Conservation (phyloP, 1,140 invertebrate genomes). For the Mylabris phalerata region DNA sequence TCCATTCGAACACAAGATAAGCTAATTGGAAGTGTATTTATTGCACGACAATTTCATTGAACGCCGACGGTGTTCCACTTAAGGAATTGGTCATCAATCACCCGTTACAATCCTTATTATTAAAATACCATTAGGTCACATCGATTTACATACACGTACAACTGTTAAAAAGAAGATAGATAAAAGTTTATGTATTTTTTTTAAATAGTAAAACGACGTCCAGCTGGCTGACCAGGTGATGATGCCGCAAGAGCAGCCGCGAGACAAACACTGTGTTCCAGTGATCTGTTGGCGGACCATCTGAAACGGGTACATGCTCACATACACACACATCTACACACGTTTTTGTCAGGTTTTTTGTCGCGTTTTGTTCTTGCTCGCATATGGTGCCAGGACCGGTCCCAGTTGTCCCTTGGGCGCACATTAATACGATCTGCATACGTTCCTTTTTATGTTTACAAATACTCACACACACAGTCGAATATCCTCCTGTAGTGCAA, state of each 20-base stretch:
- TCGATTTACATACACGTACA: background rate
- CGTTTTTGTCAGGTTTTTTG: conserved; percentile 11
- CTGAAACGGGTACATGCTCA: background rate
- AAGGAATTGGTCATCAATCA: background rate
- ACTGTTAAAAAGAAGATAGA: background rate
- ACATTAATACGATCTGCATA: conserved; percentile 16
- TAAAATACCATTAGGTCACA: background rate
- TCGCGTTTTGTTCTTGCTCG: conserved; percentile 12
- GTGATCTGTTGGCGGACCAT: background rate
- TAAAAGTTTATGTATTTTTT: background rate
- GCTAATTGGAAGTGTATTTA: background rate
- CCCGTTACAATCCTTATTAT: background rate
- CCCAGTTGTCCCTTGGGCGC: conserved; percentile 4
- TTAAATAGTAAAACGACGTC: background rate
- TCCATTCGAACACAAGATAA: background rate
- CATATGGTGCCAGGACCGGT: background rate
- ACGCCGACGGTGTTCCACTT: background rate
- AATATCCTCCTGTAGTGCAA: conserved; percentile 6
- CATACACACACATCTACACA: background rate
- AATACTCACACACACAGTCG: background rate
- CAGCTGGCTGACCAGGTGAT: background rate
- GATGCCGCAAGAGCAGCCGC: background rate
- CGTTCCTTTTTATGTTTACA: background rate
- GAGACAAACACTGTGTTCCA: background rate
- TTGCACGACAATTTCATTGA: background rate